phyloP scores from a whole-genome alignment of 2,797 vertebrate species.

The Falco concolor region DNA sequence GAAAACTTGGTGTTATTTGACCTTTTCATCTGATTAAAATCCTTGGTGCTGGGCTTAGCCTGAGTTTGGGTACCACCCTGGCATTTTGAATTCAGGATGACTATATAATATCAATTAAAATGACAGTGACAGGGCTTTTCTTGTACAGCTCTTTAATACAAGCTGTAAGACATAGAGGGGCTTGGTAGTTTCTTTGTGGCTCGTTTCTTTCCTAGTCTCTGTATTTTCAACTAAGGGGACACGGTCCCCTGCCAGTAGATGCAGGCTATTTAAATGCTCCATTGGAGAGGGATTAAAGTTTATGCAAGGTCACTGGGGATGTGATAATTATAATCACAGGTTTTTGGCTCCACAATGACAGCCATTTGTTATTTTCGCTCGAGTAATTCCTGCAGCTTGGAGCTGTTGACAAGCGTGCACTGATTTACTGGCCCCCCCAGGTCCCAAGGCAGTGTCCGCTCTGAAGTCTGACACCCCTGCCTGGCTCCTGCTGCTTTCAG shows the following conservation, averaged over 20 bases:
- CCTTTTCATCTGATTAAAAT: constrained; percentile 53
- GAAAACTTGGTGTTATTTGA: constrained; percentile 32
- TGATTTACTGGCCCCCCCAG: constrained; percentile 92
- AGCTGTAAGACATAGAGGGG: constrained; percentile 49
- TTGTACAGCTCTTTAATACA: constrained; percentile 42
- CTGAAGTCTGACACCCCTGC: constrained; percentile 67
- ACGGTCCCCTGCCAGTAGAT: constrained; percentile 76
- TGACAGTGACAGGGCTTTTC: constrained; percentile 47
- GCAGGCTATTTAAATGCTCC: constrained; percentile 99
- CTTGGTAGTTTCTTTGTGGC: constrained; percentile 74
- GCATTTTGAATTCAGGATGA: constrained; percentile 32
- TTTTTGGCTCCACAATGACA: constrained; percentile 99
- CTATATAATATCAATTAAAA: constrained; percentile 60
- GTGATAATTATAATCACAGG: constrained; percentile 99
- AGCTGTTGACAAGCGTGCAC: constrained; percentile 96
- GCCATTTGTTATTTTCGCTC: constrained; percentile 99
- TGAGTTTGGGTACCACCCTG: not conserved
- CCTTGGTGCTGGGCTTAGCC: not conserved
- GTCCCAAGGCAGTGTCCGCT: constrained; percentile 70
- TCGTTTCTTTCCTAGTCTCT: constrained; percentile 70
- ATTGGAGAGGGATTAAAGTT: constrained; percentile 99
- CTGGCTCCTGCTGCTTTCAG: constrained; percentile 69
- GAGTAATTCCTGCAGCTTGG: constrained; percentile 90
- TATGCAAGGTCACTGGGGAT: constrained; percentile 99
- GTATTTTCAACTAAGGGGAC: constrained; percentile 68